Evolutionary conservation across 2,113 vertebrate genomes (phyloP).

Genomic region (Rana temporaria): DNA sequence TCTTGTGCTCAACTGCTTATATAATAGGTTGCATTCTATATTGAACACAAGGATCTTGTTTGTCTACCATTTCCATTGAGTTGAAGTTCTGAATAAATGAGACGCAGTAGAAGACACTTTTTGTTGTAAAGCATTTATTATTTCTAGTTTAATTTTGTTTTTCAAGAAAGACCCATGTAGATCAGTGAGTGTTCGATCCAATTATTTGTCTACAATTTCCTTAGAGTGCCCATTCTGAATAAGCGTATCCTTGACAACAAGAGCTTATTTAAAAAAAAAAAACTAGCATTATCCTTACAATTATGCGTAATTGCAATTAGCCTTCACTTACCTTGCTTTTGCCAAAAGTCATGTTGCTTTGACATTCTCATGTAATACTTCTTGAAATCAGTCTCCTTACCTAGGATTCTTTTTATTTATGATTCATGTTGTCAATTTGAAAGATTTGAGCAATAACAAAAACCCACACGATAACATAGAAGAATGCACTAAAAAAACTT

Average conservation of each 20-base stretch:
- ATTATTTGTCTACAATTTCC: conserved; percentile 16
- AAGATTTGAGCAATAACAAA: background rate
- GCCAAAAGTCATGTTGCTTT: background rate
- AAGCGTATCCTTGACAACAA: conserved; percentile 28
- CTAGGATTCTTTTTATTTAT: background rate
- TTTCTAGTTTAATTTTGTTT: conserved; percentile 15
- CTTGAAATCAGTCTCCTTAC: background rate
- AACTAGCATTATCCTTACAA: conserved; percentile 8
- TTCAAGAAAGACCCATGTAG: background rate
- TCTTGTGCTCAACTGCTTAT: background rate
- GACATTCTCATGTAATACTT: background rate
- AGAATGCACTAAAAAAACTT: no score
- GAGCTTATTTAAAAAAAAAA: conserved; percentile 8
- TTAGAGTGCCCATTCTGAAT: conserved; percentile 12
- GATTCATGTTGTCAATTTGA: background rate
- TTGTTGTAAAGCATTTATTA: background rate
- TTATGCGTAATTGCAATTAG: conserved; percentile 20
- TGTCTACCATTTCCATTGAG: background rate
- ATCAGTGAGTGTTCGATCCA: background rate
- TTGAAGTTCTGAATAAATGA: background rate
- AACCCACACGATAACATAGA: background rate
- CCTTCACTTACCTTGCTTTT: conserved; percentile 7
- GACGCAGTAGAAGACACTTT: no score
- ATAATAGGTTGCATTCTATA: background rate
- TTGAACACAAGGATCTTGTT: background rate